Base-by-base conservation (phyloP, 64 coral and sea anemone genomes). In the Dendronephthya gigantea region DNA sequence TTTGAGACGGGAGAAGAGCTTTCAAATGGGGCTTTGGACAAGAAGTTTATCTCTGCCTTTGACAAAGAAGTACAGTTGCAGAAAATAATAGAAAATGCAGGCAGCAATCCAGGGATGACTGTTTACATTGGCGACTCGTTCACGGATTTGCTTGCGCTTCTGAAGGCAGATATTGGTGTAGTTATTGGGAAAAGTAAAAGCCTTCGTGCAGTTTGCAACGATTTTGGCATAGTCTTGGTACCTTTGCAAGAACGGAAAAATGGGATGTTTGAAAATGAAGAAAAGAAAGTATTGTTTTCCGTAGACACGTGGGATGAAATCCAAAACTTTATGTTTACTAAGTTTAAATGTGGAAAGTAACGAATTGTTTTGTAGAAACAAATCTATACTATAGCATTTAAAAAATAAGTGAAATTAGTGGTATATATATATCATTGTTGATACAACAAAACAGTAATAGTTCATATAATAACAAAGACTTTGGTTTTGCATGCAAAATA, bases 121-220 rank as follows among this genome's bases (percentile, higher is more conserved):
- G 50, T 97, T 32, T 97, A 85, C 49, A 90, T 97, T 45, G 94
- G 94, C 0, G 94, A 97, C 83, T 88, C 91, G 11, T 91, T 97
- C 34, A 89, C 88, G 13, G 94, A 97, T 45, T 52, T 97, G 33
- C 91, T 97, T 2, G 86, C 94, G 38, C 35, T 97, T 4, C 30
- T 97, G 8, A 84, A 83, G 22, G 89, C 94, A 82, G 91, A 97
- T 23, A 48, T 97, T 66, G 94, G 94, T 27, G 93, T 97, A 68
- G 84, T 97, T 66, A 84, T 97, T 83, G 94, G 94, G 0, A 88
- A 90, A 68, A 90, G 86, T 83, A 70, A 66, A 9, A 93, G 86
- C 6, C 76, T 97, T 32, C 83, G 79, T 48, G 91, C 82, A 83
- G 94, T 97, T 32, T 68, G 84, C 28, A 93, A 90, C 29, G 89